Conservation (phyloP, 2,113 vertebrate species). For the Egretta garzetta region DNA sequence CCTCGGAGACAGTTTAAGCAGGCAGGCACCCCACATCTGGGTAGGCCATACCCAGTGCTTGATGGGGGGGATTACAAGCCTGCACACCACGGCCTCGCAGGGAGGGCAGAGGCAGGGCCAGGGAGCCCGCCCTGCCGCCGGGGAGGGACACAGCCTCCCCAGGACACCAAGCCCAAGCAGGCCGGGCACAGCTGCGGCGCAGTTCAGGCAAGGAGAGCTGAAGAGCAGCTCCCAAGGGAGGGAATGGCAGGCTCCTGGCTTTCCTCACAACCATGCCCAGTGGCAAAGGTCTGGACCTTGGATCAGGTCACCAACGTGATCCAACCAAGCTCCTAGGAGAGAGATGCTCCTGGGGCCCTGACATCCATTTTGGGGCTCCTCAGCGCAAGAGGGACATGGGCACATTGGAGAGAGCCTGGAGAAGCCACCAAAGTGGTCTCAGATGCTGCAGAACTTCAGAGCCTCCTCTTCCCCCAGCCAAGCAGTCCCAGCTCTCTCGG, state of each 20-base stretch:
- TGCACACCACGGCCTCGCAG: accelerated
- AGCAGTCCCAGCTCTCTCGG: neutral
- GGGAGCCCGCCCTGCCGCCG: accelerated
- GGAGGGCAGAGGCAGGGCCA: neutral
- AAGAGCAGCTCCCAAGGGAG: neutral
- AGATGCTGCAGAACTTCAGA: neutral
- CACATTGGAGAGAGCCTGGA: neutral
- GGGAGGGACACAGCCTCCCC: neutral
- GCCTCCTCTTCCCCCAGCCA: neutral
- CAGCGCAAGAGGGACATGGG: neutral
- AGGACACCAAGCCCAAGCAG: accelerated
- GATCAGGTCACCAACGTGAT: neutral
- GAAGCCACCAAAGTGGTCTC: neutral
- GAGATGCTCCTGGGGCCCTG: accelerated
- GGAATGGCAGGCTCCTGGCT: neutral
- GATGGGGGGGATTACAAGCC: neutral
- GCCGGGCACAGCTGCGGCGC: accelerated
- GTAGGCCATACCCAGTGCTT: neutral
- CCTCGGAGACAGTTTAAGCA: neutral
- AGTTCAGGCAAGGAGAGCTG: neutral
- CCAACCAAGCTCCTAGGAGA: neutral
- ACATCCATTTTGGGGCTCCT: neutral
- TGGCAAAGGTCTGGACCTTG: neutral
- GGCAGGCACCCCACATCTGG: neutral
- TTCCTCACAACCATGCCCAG: accelerated